Base-by-base conservation (phyloP, 2,888 invertebrate genomes). In the Eristalinus sepulchralis region DNA sequence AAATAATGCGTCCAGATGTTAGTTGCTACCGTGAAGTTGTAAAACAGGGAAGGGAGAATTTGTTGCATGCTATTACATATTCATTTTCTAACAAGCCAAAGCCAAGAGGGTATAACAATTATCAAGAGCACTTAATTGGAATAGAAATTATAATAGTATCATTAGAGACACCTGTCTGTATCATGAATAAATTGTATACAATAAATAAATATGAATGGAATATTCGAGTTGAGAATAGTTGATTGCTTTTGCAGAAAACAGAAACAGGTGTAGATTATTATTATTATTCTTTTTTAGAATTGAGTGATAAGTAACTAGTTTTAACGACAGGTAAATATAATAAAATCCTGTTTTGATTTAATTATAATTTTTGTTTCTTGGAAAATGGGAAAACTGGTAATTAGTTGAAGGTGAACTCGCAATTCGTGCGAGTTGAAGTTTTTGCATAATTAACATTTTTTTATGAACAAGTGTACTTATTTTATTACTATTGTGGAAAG, bases 1-100 rank as follows among this genome's bases (percentile, higher is more conserved):
- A 81, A 85, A 77, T 85, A 81, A 81, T 81, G 72, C 27, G 63
- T 60, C 80, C 84, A 85, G 84, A 85, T 85, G 81, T 81, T 70
- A 67, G 67, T 20, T 36, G 59, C 33, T 39, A n/a, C 11, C 63
- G 47, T 24, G 63, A 24, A 31, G 47, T 13, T 55, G 62, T 62
- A 1, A 11, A 55, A 9, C 33, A 47, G 72, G 47, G 17, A 71
- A 75, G 11, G 24, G 8, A n/a, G n/a, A n/a, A n/a, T n/a, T n/a
- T n/a, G n/a, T n/a, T n/a, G n/a, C n/a, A n/a, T n/a, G n/a, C n/a
- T 72, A 80, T 76, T 24, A 6, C 17, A 36, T 62, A 20, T 53
- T 20, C 57, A 39, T 62, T 57, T 39, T 34, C 13, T n/a, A 3
- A n/a, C n/a, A 1, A 5, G n/a, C 17, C 47, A 27, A 13, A 24